These are phyloP conservation scores for Sphaerophoria taeniata DNA, from an alignment of 2,888 invertebrate genomes.

Conservation along the genomic window DNA sequence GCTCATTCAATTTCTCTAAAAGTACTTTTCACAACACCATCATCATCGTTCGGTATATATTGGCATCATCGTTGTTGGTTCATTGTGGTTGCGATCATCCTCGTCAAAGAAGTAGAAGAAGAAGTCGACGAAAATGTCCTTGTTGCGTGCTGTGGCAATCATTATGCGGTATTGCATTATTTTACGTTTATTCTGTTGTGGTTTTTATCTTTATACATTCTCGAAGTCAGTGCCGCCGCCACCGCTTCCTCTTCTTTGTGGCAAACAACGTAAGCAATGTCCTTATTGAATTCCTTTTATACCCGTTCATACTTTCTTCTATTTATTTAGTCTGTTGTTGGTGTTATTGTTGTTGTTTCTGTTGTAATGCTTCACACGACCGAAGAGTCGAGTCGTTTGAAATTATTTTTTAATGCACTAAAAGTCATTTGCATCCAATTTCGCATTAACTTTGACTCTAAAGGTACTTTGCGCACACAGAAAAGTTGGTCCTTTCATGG, in stretches of 20 bases:
- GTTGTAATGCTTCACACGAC: constrained; percentile 58
- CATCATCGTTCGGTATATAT: constrained; percentile 21
- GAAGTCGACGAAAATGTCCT: neutral
- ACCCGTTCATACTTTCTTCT: neutral
- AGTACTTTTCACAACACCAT: constrained; percentile 59
- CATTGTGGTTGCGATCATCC: constrained; percentile 23
- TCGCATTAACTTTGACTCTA: constrained; percentile 71
- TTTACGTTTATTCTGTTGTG: constrained; percentile 61
- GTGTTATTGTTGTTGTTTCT: constrained; percentile 22
- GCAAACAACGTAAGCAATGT: constrained; percentile 9
- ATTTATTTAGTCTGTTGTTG: constrained; percentile 27
- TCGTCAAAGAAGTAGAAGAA: constrained; percentile 44
- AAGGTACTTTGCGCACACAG: constrained; percentile 61
- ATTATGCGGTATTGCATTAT: constrained; percentile 71
- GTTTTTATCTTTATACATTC: constrained; percentile 43
- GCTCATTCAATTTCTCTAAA: constrained; percentile 70
- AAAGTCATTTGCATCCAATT: constrained; percentile 74
- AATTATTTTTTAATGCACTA: constrained; percentile 74
- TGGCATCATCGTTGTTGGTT: constrained; percentile 1
- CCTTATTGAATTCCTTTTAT: constrained; percentile 38
- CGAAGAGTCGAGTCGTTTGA: constrained; percentile 57
- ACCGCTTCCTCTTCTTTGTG: neutral
- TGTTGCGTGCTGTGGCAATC: constrained; percentile 58
- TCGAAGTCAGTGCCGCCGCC: neutral
- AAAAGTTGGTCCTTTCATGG: constrained; percentile 67